Conservation (phyloP, 2,888 invertebrate genomes). For the Gymnocheta viridis region DNA sequence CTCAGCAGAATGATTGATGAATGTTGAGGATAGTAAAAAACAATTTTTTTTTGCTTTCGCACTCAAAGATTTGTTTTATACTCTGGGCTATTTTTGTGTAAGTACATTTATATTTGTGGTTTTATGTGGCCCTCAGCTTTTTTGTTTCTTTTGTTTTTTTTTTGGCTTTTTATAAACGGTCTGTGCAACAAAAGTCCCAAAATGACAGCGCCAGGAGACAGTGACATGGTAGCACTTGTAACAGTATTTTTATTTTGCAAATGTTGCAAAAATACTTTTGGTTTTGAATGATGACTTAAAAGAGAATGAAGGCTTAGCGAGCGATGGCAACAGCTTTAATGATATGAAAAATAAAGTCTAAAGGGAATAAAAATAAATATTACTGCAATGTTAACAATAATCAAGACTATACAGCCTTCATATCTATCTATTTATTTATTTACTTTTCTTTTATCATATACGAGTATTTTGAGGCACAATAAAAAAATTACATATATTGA, state of each 20-base stretch:
- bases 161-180: background rate
- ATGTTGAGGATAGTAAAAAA: slow-evolving; percentile 26
- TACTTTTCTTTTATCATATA: background rate
- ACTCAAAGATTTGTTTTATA: slow-evolving; percentile 30
- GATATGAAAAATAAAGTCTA: slow-evolving; percentile 7
- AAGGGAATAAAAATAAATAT: background rate
- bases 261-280: background rate
- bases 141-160: slow-evolving; percentile 1
- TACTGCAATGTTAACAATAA: background rate
- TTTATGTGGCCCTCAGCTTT: slow-evolving; percentile 26
- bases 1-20: slow-evolving; percentile 56
- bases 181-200: slow-evolving; percentile 29
- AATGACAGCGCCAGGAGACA: slow-evolving; percentile 50
- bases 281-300: slow-evolving; percentile 26
- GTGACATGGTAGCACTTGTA: slow-evolving; percentile 32
- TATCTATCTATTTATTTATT: background rate
- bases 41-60: background rate
- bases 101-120: slow-evolving; percentile 33
- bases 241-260: slow-evolving; percentile 13
- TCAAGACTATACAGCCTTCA: background rate
- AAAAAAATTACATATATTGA: too few species aligned
- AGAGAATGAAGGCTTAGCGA: background rate
- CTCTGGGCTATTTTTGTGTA: slow-evolving; percentile 7
- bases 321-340: background rate
- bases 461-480: too few species aligned